phyloP scores from a whole-genome alignment of 53 echinoderm and acorn worm species.

The Echinometra lucunter region DNA sequence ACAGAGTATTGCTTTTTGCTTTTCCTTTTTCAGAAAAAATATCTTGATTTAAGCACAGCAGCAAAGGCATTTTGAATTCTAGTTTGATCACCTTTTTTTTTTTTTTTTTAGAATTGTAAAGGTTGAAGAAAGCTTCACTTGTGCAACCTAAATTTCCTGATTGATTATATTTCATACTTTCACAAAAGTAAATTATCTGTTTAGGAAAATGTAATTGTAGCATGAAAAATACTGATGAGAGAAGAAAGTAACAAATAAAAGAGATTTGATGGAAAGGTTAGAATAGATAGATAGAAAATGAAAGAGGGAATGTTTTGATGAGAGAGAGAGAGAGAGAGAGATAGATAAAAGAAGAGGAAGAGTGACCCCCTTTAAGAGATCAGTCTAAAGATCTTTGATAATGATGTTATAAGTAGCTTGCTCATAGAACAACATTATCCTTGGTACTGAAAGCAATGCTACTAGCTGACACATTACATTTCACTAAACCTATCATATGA shows the following conservation, averaged over 20 bases:
- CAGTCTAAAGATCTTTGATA: background rate
- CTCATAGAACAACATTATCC: background rate
- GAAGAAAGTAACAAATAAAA: background rate
- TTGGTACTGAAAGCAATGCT: background rate
- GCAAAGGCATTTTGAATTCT: background rate
- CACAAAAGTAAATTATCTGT: too few relatives aligned
- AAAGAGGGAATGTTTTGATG: background rate
- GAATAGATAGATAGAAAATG: background rate
- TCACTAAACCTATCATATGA: background rate
- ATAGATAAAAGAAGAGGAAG: background rate
- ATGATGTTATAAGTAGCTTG: background rate
- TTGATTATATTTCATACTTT: too few relatives aligned
- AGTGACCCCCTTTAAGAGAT: background rate
- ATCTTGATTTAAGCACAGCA: background rate
- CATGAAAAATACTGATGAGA: too few relatives aligned
- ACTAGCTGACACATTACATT: background rate
- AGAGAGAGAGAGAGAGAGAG: background rate
- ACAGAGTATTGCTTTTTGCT: background rate
- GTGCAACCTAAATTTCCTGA: too few relatives aligned
- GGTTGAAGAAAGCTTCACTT: background rate
- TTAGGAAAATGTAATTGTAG: too few relatives aligned
- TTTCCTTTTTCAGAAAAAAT: background rate
- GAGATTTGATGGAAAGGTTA: background rate
- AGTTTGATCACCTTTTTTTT: background rate
- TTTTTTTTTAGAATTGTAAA: background rate